A percentile compares a stretch with the other conserved stretches of the same genome.
Conservation (phyloP, 2,113 vertebrate species). For the Circaetus gallicus region DNA sequence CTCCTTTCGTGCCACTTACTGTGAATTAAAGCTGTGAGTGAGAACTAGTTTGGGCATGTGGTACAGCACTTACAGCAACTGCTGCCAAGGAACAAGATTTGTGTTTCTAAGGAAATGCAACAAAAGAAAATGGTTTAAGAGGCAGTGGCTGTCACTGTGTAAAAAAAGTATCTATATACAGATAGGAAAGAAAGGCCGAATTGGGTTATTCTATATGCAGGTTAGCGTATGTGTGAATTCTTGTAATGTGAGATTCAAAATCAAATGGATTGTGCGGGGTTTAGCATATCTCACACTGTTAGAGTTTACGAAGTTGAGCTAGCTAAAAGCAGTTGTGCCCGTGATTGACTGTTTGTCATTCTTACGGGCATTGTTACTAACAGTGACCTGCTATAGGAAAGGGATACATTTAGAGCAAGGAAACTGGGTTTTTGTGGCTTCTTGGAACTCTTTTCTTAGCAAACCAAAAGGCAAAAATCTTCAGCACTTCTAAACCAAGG, state of each 20-base stretch:
- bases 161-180: constrained; percentile 52
- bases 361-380: constrained; percentile 46
- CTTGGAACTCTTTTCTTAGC: constrained; percentile 26
- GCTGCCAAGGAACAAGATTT: constrained; percentile 83
- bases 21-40: constrained; percentile 83
- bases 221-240: constrained; percentile 52
- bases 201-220: constrained; percentile 66
- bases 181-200: constrained; percentile 48
- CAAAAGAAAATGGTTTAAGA: constrained; percentile 77
- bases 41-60: constrained; percentile 83
- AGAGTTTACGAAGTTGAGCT: constrained; percentile 43
- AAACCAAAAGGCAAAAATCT: constrained; percentile 3
- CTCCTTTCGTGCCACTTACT: constrained; percentile 83
- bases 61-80: constrained; percentile 67
- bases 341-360: constrained; percentile 61
- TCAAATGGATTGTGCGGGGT: constrained; percentile 55
- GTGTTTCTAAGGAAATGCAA: constrained; percentile 84
- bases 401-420: constrained; percentile 38
- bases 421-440: constrained; percentile 7
- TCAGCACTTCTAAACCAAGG: not conserved
- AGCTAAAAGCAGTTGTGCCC: constrained; percentile 47
- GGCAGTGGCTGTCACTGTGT: constrained; percentile 71
- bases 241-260: constrained; percentile 63
- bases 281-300: constrained; percentile 52
- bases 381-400: constrained; percentile 15